Conservation (phyloP, 2,888 invertebrate genomes). For the Cataglyphis cursor region DNA sequence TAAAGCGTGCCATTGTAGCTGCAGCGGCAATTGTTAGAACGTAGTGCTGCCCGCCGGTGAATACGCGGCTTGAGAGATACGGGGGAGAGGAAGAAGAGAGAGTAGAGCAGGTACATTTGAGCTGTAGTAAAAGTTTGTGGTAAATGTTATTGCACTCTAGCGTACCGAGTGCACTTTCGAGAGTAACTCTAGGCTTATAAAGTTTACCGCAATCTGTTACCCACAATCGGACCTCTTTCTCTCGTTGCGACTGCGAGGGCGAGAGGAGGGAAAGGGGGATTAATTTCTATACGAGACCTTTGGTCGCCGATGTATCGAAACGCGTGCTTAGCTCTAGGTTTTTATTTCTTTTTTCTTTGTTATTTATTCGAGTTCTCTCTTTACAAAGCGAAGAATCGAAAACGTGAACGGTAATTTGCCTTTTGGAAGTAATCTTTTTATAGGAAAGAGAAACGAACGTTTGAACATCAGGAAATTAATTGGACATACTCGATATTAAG, state of each 20-base stretch:
- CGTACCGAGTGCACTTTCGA: slow-evolving; percentile 63
- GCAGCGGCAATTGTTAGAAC: slow-evolving; percentile 73
- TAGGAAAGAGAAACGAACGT: neutral
- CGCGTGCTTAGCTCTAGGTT: neutral
- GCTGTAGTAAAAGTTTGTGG: slow-evolving; percentile 76
- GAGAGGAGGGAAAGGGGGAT: slow-evolving; percentile 14
- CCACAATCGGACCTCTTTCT: slow-evolving; percentile 62
- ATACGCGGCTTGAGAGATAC: slow-evolving; percentile 13
- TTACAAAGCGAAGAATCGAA: neutral
- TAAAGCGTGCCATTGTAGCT: slow-evolving; percentile 72
- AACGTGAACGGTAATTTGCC: neutral
- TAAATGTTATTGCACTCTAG: slow-evolving; percentile 74
- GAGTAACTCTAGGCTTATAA: slow-evolving; percentile 72
- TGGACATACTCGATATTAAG: no score
- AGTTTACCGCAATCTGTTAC: slow-evolving; percentile 75
- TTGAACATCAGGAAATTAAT: neutral
- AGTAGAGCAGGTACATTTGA: slow-evolving; percentile 56
- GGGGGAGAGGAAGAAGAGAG: neutral
- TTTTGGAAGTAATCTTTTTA: neutral
- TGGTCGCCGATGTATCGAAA: slow-evolving; percentile 24
- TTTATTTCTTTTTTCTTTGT: neutral
- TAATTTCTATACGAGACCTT: slow-evolving; percentile 26
- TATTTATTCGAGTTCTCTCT: neutral
- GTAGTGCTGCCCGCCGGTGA: slow-evolving; percentile 58
- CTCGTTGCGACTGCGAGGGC: neutral